Conservation (phyloP, 2,797 vertebrate species). For the Sitta carolinensis region DNA sequence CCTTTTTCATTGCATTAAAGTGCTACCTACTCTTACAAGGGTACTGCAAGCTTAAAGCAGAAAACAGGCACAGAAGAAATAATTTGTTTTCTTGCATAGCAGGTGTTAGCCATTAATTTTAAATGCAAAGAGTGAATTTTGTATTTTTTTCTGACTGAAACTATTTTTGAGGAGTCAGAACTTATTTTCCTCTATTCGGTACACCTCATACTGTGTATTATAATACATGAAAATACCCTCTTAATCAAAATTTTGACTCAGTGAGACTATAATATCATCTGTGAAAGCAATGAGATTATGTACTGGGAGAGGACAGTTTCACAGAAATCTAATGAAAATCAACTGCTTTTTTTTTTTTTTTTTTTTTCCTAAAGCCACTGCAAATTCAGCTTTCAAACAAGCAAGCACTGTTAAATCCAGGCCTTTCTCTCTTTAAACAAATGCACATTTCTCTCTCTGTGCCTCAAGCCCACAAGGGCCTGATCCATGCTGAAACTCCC, state of each 20-base stretch:
- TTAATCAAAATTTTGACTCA: background rate
- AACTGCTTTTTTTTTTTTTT: background rate
- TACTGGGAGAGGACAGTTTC: background rate
- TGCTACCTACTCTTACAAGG: constrained; percentile 25
- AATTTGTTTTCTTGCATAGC: background rate
- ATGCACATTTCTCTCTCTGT: background rate
- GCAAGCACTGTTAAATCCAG: background rate
- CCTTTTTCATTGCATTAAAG: background rate
- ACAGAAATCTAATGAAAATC: background rate
- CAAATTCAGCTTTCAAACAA: constrained; percentile 9
- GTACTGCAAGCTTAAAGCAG: constrained; percentile 10
- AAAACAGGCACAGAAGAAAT: background rate
- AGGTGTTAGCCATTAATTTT: background rate
- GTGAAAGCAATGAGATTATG: background rate
- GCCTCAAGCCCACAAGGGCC: background rate
- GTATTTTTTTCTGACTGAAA: background rate
- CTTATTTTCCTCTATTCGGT: constrained; percentile 5
- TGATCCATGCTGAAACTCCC: background rate
- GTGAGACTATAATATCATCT: background rate
- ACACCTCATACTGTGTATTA: background rate
- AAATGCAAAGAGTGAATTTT: background rate
- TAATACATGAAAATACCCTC: background rate
- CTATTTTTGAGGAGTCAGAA: background rate
- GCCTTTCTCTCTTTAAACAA: background rate
- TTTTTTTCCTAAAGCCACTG: background rate